These are phyloP conservation scores for Olivierus martensii DNA, from an alignment of 1,140 invertebrate species.

Conservation along the genomic window DNA sequence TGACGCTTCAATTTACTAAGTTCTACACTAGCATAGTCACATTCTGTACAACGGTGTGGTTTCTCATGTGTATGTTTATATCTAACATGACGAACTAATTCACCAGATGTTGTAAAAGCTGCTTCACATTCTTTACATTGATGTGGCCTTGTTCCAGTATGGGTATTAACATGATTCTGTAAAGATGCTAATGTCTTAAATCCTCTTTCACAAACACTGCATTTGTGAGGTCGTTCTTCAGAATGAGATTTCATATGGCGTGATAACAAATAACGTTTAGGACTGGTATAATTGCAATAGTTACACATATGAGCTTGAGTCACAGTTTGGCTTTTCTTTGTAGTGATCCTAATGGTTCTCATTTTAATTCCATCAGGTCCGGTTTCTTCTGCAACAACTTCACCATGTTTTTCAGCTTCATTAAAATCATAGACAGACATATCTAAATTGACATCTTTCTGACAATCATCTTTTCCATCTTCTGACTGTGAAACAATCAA, in stretches of 20 bases:
- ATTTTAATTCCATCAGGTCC: conserved; percentile 14
- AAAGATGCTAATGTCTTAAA: conserved; percentile 89
- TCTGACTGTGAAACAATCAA: conserved; percentile 60
- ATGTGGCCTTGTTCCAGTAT: conserved; percentile 89
- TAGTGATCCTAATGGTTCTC: conserved; percentile 39
- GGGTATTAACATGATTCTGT: conserved; percentile 92
- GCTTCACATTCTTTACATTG: conserved; percentile 84
- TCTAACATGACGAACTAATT: conserved; percentile 80
- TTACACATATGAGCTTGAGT: conserved; percentile 66
- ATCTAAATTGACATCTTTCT: conserved; percentile 24
- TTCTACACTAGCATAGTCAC: conserved; percentile 89
- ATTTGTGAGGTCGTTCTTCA: conserved; percentile 87
- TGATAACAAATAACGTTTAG: conserved; percentile 74
- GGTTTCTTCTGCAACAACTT: conserved; percentile 15
- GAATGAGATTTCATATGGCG: conserved; percentile 93
- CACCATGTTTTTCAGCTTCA: conserved; percentile 27
- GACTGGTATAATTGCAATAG: conserved; percentile 79
- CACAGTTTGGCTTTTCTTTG: conserved; percentile 52
- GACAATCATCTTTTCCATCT: conserved; percentile 13
- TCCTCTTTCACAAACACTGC: conserved; percentile 80
- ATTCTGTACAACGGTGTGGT: conserved; percentile 85
- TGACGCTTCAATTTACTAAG: conserved; percentile 83
- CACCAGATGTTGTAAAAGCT: conserved; percentile 89
- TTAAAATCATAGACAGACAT: conserved; percentile 42
- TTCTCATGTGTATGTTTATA: conserved; percentile 91